Percentiles rank a stretch among this genome's conserved stretches.
Evolutionary conservation across 2,888 invertebrate species (phyloP).

Genomic region (Poecilus cupreus): DNA sequence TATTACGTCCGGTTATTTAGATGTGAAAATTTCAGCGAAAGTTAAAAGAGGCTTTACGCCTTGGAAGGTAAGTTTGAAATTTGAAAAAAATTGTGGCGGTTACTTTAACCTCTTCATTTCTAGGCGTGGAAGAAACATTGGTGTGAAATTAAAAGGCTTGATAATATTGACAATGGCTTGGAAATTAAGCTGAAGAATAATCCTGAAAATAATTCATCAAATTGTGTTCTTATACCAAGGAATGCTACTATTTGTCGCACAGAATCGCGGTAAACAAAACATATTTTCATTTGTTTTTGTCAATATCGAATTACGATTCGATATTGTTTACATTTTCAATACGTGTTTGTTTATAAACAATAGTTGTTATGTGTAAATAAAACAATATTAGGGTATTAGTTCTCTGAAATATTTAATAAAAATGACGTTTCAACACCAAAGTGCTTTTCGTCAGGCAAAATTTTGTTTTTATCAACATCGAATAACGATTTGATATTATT

Average conservation of each 20-base stretch:
- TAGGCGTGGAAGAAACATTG: constrained; percentile 81
- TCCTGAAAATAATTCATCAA: constrained; percentile 69
- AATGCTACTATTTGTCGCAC: constrained; percentile 79
- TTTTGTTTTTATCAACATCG: no score
- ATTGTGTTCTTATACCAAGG: constrained; percentile 75
- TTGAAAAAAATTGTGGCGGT: constrained; percentile 55
- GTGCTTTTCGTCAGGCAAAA: no score
- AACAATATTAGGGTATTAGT: no score
- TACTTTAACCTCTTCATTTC: constrained; percentile 61
- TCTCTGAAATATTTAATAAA: no score
- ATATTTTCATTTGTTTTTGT: neutral
- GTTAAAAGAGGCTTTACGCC: constrained; percentile 78
- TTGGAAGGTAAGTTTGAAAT: constrained; percentile 76
- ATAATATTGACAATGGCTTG: constrained; percentile 75
- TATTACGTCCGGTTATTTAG: constrained; percentile 77
- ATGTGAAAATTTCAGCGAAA: constrained; percentile 79
- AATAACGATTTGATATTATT: no score
- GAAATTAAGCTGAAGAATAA: constrained; percentile 76
- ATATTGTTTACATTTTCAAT: no score
- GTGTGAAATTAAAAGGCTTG: constrained; percentile 78
- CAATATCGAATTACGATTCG: no score
- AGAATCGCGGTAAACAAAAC: constrained; percentile 73
- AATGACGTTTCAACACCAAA: no score
- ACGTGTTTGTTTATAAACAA: no score
- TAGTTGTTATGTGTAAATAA: no score